Evolutionary conservation across 2,797 vertebrate species (phyloP).

Genomic region (Argentina silus): DNA sequence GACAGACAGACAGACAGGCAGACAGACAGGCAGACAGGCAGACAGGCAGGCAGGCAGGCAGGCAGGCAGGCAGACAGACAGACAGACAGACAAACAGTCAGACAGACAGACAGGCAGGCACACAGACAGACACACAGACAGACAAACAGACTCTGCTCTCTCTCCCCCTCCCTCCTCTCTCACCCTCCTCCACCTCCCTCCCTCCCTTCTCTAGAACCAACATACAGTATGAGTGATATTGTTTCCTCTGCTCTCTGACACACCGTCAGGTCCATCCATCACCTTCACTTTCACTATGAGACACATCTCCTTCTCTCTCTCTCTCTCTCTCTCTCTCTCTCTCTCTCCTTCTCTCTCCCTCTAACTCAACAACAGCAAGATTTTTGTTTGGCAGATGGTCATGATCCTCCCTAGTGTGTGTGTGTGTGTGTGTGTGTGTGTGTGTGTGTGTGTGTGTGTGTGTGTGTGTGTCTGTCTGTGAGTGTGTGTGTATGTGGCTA

Average conservation of each 20-base stretch:
- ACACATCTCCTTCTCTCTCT: not conserved
- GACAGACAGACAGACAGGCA: not conserved
- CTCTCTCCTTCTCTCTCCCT: not conserved
- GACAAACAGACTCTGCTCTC: not conserved
- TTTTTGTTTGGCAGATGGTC: conserved; percentile 6
- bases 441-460: conserved; percentile 1
- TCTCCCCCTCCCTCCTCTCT: too few relatives aligned
- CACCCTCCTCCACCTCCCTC: too few relatives aligned
- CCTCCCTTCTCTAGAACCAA: too few relatives aligned
- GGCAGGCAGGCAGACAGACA: not conserved
- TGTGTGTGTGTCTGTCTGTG: not conserved
- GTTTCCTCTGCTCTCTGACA: not conserved
- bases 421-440: not conserved
- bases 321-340: conserved; percentile 5
- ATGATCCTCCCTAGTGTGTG: not conserved
- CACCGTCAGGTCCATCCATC: not conserved
- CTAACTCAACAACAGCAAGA: not conserved
- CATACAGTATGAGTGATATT: too few relatives aligned
- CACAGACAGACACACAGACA: not conserved
- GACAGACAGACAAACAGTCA: conserved; percentile 4
- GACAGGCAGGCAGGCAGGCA: not conserved
- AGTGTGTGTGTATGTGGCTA: not conserved
- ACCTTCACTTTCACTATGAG: not conserved
- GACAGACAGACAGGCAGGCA: conserved; percentile 7
- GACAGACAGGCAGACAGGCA: not conserved